Evolutionary conservation across 2,888 invertebrate species (phyloP).

Genomic region (Falcaria lacertinaria): DNA sequence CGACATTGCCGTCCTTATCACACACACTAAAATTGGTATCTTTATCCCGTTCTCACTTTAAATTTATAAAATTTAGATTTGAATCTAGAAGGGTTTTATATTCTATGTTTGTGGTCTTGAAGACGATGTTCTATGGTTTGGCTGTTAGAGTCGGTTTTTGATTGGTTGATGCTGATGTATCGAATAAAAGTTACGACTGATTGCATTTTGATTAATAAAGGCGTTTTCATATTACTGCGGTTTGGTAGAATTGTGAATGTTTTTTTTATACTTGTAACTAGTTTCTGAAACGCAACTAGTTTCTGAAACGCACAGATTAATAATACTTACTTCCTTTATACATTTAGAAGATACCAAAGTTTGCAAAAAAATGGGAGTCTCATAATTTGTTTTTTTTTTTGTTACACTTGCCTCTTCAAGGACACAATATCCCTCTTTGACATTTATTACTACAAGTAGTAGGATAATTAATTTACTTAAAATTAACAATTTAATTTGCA

Average conservation of each 20-base stretch:
- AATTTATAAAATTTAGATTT: slow-evolving; percentile 37
- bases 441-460: no score
- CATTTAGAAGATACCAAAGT: no score
- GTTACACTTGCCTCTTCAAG: no score
- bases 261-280: no score
- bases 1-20: slow-evolving; percentile 52
- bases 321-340: no score
- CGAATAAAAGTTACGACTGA: slow-evolving; percentile 14
- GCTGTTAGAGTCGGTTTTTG: background rate
- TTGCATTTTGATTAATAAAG: slow-evolving; percentile 23
- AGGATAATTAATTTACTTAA: no score
- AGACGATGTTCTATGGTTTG: slow-evolving; percentile 2
- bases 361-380: no score
- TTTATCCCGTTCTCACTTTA: slow-evolving; percentile 36
- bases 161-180: background rate
- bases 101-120: background rate
- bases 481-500: no score
- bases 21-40: slow-evolving; percentile 24
- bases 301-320: no score
- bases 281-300: no score
- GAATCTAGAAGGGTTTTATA: slow-evolving; percentile 1
- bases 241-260: background rate
- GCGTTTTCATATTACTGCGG: slow-evolving; percentile 5
- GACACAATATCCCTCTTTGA: no score
- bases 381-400: no score